Evolutionary conservation across 2,888 invertebrate species (phyloP), one percentile per base, ranked within the genome.

Genomic region (Zeuzera pyrina): DNA sequence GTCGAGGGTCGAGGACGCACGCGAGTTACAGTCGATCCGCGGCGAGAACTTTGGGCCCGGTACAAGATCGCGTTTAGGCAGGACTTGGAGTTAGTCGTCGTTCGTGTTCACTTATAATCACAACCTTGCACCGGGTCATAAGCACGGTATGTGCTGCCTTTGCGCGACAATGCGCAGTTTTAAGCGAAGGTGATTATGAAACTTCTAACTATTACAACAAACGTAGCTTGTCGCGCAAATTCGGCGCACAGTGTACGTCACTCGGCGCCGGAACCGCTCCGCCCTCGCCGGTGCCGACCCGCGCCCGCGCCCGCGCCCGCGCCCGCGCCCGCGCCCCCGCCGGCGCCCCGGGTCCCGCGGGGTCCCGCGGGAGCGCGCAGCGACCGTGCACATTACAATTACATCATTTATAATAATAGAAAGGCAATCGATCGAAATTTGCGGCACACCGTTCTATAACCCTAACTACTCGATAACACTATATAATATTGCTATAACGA

Each of bases 401-500:
- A n/a, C 6, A 19, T 32, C 19, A 39, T 33, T 42, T 35, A 35
- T 36, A 33, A 37, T 31, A 39, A 33, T 42, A 40, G 22, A 35
- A 40, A 42, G 39, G 42, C 39, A 39, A 27, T 42, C 31, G 43
- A 40, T 41, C 39, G 41, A 44, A 41, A 45, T 35, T 38, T 37
- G 50, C 51, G 45, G 49, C 55, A 47, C 52, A 49, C 54, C 37
- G 40, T 50, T 42, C 52, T 55, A 49, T 44, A 43, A 44, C 36
- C 53, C 52, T 56, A 54, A 49, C 52, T 57, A 57, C 46, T 49
- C 52, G 49, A 53, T 57, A 53, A 60, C 58, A 47, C 50, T 49
- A 56, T n/a, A 25, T 52, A 52, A 57, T 60, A 58, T 60, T 57
- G 61, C 61, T 62, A 54, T 54, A 52, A 56, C 53, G 59, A 57